A percentile compares a stretch with the other conserved stretches of the same genome.
phyloP scores from a whole-genome alignment of 2,888 invertebrate species.

The Dinocampus coccinellae region DNA sequence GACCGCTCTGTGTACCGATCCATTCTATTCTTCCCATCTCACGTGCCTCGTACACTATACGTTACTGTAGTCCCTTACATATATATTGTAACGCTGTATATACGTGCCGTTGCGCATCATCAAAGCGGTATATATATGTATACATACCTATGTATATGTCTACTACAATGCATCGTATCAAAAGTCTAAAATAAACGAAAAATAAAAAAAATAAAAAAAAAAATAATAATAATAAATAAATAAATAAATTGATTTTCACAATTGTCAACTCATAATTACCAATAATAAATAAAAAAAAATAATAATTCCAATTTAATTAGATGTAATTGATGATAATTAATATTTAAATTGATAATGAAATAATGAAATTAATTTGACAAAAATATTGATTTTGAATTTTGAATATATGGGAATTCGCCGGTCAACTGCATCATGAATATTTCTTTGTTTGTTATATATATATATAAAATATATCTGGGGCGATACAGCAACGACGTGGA shows the following conservation, averaged over 20 bases:
- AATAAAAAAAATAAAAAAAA: too few relatives aligned
- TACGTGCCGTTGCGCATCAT: constrained; percentile 14
- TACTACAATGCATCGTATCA: constrained; percentile 9
- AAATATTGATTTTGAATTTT: constrained; percentile 50
- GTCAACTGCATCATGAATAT: neutral
- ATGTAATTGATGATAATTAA: neutral
- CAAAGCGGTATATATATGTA: constrained; percentile 28
- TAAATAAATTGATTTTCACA: too few relatives aligned
- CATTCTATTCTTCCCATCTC: constrained; percentile 30
- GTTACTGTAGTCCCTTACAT: neutral
- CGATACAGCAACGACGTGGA: constrained; percentile 53
- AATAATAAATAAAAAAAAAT: neutral
- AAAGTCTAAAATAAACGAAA: too few relatives aligned
- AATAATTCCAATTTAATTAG: neutral
- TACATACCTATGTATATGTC: constrained; percentile 17
- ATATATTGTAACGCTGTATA: neutral
- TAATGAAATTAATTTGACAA: neutral
- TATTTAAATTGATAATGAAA: neutral
- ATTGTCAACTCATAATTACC: too few relatives aligned
- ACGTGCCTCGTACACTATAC: constrained; percentile 39
- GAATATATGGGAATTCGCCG: constrained; percentile 56
- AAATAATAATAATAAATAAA: too few relatives aligned
- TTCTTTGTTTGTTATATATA: neutral
- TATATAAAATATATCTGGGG: constrained; percentile 42
- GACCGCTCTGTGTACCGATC: constrained; percentile 53